Conservation (phyloP, 2,113 vertebrate species). For the Scatophagus argus region DNA sequence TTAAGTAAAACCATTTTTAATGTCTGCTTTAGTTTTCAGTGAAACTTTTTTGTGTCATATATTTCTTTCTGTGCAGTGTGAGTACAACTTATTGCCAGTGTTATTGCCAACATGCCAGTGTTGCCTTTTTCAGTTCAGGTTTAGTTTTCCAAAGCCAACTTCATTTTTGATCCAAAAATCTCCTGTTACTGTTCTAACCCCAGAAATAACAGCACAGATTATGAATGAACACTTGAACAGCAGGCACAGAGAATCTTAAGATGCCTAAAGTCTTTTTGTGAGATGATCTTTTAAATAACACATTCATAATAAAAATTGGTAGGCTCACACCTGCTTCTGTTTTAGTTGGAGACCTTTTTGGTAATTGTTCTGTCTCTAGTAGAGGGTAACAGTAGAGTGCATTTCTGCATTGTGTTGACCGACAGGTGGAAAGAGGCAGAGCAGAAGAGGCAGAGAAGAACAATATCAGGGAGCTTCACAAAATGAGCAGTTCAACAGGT, state of each 20-base stretch:
- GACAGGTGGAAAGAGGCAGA: not conserved
- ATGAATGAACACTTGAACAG: constrained; percentile 10
- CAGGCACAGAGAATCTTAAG: not conserved
- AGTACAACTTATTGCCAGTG: too few relatives aligned
- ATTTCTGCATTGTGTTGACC: not conserved
- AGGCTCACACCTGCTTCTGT: not conserved
- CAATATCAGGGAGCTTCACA: not conserved
- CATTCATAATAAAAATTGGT: not conserved
- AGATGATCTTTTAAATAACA: not conserved
- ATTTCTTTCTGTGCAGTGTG: too few relatives aligned
- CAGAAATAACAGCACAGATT: not conserved
- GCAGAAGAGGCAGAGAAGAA: not conserved
- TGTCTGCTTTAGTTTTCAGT: too few relatives aligned
- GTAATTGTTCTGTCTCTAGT: not conserved
- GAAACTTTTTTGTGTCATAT: too few relatives aligned
- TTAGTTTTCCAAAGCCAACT: too few relatives aligned
- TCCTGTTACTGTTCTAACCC: too few relatives aligned
- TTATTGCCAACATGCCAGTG: too few relatives aligned
- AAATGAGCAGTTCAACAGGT: not conserved
- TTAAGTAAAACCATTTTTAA: too few relatives aligned
- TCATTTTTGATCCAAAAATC: too few relatives aligned
- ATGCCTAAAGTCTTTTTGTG: not conserved
- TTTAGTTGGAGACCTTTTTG: not conserved
- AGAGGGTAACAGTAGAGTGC: too few relatives aligned
- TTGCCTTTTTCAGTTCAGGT: too few relatives aligned